Conservation (phyloP, 2,797 vertebrate species). For the Carcharodon carcharias region DNA sequence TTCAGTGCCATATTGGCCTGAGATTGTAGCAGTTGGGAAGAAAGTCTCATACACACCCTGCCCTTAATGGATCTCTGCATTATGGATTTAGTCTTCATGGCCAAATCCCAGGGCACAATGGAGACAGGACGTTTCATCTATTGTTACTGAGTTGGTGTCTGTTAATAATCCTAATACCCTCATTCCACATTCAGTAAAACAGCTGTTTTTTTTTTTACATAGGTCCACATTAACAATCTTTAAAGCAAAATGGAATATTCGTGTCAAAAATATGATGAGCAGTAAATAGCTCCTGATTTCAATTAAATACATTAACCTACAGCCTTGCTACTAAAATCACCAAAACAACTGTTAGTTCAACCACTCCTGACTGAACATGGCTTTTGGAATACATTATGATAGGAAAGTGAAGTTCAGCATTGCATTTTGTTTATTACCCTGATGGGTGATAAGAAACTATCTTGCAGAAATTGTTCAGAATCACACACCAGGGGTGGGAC, state of each 20-base stretch:
- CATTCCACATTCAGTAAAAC: background rate
- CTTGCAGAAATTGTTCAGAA: background rate
- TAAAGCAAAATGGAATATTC: background rate
- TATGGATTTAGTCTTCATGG: conserved; percentile 28
- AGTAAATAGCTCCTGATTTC: background rate
- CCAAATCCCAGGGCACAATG: background rate
- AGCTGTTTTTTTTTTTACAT: background rate
- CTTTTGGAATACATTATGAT: background rate
- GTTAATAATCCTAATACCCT: background rate
- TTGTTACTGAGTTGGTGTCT: conserved; percentile 15
- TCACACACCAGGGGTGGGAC: background rate
- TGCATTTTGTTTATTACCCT: background rate
- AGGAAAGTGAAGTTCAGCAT: background rate
- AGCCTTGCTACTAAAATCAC: background rate
- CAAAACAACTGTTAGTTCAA: background rate
- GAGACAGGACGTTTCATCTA: conserved; percentile 23
- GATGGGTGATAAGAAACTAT: background rate
- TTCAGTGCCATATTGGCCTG: background rate
- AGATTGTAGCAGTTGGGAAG: too few species aligned
- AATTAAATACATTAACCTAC: background rate
- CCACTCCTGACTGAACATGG: background rate
- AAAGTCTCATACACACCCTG: background rate
- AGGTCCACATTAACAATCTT: background rate
- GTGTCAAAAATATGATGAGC: background rate
- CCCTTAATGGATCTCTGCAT: conserved; percentile 19